Evolutionary conservation across 2,797 vertebrate species (phyloP).

Genomic region (Rallus crepitans): DNA sequence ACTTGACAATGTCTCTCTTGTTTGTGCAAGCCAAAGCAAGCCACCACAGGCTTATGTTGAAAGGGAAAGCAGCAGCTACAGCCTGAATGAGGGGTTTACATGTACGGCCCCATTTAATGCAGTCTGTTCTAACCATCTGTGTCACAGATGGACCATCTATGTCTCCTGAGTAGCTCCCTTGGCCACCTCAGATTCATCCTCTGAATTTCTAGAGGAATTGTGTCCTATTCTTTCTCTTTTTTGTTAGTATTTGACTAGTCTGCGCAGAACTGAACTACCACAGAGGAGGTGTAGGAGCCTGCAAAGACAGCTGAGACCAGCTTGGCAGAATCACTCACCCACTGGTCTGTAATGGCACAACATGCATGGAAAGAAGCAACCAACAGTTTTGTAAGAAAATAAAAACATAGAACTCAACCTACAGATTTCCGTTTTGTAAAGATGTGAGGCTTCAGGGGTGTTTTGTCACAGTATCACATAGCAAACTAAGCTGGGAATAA

Average conservation of each 20-base stretch:
- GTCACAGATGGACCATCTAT: neutral
- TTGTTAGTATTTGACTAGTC: neutral
- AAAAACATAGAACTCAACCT: neutral
- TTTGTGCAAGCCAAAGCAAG: neutral
- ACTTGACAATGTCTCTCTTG: neutral
- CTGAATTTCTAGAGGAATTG: neutral
- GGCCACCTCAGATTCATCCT: neutral
- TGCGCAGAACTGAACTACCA: neutral
- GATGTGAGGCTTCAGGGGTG: neutral
- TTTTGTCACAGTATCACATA: neutral
- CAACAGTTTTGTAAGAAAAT: neutral
- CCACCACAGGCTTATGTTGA: neutral
- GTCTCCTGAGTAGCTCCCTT: neutral
- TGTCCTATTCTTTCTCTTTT: neutral
- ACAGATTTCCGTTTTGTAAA: neutral
- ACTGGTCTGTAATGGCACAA: neutral
- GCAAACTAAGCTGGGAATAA: neutral
- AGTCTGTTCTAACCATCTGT: neutral
- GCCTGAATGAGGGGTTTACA: neutral
- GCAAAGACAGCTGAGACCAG: neutral
- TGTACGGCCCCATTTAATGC: neutral
- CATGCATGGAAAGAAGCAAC: neutral
- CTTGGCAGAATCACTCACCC: neutral
- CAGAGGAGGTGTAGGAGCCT: neutral
- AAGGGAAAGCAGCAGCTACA: neutral